phyloP scores from a whole-genome alignment of 2,113 vertebrate species.

The Climacteris rufus region DNA sequence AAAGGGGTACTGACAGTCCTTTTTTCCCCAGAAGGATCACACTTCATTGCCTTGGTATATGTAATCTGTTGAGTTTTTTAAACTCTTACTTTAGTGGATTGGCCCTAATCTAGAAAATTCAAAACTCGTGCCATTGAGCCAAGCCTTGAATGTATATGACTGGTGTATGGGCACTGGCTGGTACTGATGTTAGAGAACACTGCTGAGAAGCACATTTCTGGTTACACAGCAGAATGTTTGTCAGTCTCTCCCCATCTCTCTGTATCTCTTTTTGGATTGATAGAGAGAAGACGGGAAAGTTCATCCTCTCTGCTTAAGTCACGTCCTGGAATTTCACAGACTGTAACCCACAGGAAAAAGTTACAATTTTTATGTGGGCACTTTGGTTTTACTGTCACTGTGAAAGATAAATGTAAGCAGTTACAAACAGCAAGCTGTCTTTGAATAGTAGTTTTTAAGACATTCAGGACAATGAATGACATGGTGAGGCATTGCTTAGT shows the following conservation, averaged over 20 bases:
- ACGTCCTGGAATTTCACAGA: slow-evolving; percentile 42
- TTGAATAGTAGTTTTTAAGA: slow-evolving; percentile 4
- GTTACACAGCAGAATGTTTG: slow-evolving; percentile 24
- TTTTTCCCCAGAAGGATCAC: slow-evolving; percentile 49
- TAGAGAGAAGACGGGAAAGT: slow-evolving; percentile 40
- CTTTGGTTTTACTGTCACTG: slow-evolving; percentile 49
- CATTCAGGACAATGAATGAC: slow-evolving; percentile 21
- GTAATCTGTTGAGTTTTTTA: slow-evolving; percentile 36
- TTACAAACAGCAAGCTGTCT: slow-evolving; percentile 52
- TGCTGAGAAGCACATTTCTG: slow-evolving; percentile 51
- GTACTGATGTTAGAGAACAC: neutral
- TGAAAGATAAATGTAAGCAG: slow-evolving; percentile 32
- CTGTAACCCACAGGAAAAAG: slow-evolving; percentile 22
- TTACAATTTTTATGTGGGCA: neutral
- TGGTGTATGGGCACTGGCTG: slow-evolving; percentile 46
- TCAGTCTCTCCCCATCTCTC: slow-evolving; percentile 15
- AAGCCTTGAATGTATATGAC: slow-evolving; percentile 66
- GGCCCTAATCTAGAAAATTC: slow-evolving; percentile 47
- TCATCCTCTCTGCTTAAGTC: neutral
- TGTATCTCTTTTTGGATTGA: neutral
- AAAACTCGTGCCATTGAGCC: slow-evolving; percentile 58
- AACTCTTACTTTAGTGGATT: slow-evolving; percentile 29
- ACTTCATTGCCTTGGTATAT: slow-evolving; percentile 68
- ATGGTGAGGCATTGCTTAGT: slow-evolving; percentile 31
- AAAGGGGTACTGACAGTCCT: slow-evolving; percentile 50